Percentiles rank a stretch among this genome's conserved stretches.
These are phyloP conservation scores for Polia nebulosa DNA, from an alignment of 2,888 invertebrate species.

Conservation along the genomic window DNA sequence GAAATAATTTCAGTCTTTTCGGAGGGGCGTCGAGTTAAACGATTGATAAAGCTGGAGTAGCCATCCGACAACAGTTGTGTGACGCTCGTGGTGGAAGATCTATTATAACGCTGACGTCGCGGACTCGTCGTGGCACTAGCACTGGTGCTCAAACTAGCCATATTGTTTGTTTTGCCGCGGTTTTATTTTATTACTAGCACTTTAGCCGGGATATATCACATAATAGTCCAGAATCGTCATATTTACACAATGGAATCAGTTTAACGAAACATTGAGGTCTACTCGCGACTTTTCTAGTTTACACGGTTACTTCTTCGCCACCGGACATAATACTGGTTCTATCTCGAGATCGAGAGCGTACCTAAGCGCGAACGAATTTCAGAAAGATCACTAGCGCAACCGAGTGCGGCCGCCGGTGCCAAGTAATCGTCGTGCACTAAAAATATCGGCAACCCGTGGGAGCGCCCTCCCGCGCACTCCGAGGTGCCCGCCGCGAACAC, in stretches of 20 bases:
- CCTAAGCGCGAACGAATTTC: conserved; percentile 87
- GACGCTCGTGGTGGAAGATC: conserved; percentile 95
- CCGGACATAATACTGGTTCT: conserved; percentile 83
- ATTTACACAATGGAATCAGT: conserved; percentile 74
- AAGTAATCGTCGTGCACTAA: conserved; percentile 93
- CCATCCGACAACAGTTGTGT: conserved; percentile 96
- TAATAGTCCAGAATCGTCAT: conserved; percentile 81
- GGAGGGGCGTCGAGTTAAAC: conserved; percentile 95
- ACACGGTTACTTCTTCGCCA: conserved; percentile 76
- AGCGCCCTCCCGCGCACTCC: conserved; percentile 91
- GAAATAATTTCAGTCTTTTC: conserved; percentile 90
- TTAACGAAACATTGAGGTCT: conserved; percentile 63
- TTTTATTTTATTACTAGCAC: conserved; percentile 70
- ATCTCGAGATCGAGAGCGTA: conserved; percentile 86
- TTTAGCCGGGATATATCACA: conserved; percentile 85
- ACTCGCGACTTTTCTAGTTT: conserved; percentile 60
- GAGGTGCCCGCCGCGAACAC: conserved; percentile 86
- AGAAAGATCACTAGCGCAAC: conserved; percentile 90
- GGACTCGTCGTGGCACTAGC: conserved; percentile 86
- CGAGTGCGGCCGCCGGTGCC: conserved; percentile 91
- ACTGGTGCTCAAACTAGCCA: conserved; percentile 84
- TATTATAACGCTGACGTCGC: conserved; percentile 94
- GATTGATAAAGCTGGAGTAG: conserved; percentile 96
- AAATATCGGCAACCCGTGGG: conserved; percentile 92
- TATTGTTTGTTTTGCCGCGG: conserved; percentile 67